A percentile compares a stretch with the other conserved stretches of the same genome.
phyloP scores from a whole-genome alignment of 2,797 vertebrate genomes.

The Meriones psammophilus region DNA sequence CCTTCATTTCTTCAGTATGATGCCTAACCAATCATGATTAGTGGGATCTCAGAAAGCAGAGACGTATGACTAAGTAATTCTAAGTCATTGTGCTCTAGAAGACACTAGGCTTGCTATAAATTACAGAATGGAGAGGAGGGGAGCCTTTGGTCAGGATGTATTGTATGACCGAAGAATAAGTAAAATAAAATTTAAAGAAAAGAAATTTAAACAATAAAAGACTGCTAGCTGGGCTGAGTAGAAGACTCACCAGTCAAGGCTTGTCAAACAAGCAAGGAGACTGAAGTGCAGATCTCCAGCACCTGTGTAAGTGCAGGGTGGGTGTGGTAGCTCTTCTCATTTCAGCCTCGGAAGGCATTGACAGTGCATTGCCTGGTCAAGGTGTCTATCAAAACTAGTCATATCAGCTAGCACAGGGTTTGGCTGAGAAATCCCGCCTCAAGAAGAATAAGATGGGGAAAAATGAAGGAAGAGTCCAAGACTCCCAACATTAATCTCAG shows the following conservation, averaged over 20 bases:
- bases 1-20: background rate
- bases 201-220: constrained; percentile 11
- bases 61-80: background rate
- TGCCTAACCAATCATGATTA: background rate
- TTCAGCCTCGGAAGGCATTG: too few relatives aligned
- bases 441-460: background rate
- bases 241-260: background rate
- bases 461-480: background rate
- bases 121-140: background rate
- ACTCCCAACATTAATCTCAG: background rate
- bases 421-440: background rate
- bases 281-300: background rate
- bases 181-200: background rate
- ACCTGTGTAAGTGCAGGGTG: background rate
- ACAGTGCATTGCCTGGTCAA: too few relatives aligned
- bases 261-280: background rate
- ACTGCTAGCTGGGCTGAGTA: background rate
- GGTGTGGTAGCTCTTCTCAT: background rate
- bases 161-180: background rate
- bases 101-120: background rate
- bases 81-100: background rate
- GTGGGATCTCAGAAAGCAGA: background rate
- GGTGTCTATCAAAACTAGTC: background rate
- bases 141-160: background rate
- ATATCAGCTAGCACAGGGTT: background rate